Percentiles rank a stretch among this genome's conserved stretches.
Conservation (phyloP, 2,888 invertebrate genomes). For the Dioctria linearis region DNA sequence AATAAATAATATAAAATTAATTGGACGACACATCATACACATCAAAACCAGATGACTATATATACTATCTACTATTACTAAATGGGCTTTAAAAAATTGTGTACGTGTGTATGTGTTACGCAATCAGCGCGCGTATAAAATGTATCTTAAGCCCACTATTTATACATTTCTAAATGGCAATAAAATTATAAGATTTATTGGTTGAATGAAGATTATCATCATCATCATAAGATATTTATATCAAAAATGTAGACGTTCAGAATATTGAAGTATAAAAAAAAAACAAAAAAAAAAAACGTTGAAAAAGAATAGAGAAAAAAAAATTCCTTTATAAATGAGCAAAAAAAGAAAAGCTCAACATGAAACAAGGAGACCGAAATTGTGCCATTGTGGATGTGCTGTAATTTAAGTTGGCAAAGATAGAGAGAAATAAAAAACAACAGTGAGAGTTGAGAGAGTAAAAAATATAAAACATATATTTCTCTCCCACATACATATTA, state of each 20-base stretch:
- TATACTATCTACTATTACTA: too few relatives aligned
- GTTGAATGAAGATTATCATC: not conserved
- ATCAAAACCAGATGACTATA: too few relatives aligned
- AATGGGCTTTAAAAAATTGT: not conserved
- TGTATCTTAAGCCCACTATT: slow-evolving; percentile 10
- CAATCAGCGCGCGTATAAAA: slow-evolving; percentile 54
- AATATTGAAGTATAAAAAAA: slow-evolving; percentile 9
- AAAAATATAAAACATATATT: too few relatives aligned
- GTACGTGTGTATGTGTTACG: slow-evolving; percentile 54
- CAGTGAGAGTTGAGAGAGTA: too few relatives aligned
- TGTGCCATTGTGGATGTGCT: too few relatives aligned
- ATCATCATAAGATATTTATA: slow-evolving; percentile 5
- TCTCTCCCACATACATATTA: too few relatives aligned
- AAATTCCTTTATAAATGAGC: not conserved
- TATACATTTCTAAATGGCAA: not conserved
- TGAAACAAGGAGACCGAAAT: too few relatives aligned
- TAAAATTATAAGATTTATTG: not conserved
- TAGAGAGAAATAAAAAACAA: too few relatives aligned
- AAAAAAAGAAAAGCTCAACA: too few relatives aligned
- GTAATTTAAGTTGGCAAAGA: too few relatives aligned
- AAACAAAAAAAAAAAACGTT: not conserved
- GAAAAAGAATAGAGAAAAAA: slow-evolving; percentile 16
- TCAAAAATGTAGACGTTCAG: slow-evolving; percentile 15
- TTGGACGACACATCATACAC: too few relatives aligned
- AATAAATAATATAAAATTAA: not conserved